Conservation (phyloP, 2,113 vertebrate species). For the Sphyrna mokarran region DNA sequence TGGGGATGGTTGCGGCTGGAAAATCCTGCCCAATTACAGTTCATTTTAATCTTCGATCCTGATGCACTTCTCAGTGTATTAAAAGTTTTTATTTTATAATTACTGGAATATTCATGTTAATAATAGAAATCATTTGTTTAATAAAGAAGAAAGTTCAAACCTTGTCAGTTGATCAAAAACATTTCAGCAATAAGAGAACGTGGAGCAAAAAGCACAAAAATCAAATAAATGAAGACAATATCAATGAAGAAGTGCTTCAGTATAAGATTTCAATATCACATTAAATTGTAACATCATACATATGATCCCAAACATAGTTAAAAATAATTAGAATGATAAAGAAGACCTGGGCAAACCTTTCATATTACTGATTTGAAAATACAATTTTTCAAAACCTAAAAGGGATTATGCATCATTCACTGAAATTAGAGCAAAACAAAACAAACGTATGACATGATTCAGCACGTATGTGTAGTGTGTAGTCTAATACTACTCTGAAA, state of each 20-base stretch:
- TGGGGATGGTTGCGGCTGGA: too few species aligned
- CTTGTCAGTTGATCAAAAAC: not conserved
- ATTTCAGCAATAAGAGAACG: not conserved
- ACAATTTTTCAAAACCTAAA: not conserved
- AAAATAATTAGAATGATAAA: not conserved
- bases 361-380: not conserved
- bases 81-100: not conserved
- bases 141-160: not conserved
- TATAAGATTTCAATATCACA: not conserved
- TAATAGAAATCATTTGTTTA: conserved; percentile 25
- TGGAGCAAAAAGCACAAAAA: not conserved
- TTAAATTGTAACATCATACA: conserved; percentile 11
- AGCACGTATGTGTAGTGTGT: not conserved
- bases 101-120: not conserved
- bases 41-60: not conserved
- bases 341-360: not conserved
- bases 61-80: not conserved
- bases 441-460: not conserved
- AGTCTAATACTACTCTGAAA: not conserved
- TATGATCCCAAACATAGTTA: not conserved
- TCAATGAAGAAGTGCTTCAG: not conserved
- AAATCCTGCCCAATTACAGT: not conserved
- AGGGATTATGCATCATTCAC: conserved; percentile 16
- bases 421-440: not conserved
- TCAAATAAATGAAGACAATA: not conserved